A percentile compares a stretch with the other conserved stretches of the same genome.
Conservation (phyloP, 2,113 vertebrate species). For the Lophura nycthemera region DNA sequence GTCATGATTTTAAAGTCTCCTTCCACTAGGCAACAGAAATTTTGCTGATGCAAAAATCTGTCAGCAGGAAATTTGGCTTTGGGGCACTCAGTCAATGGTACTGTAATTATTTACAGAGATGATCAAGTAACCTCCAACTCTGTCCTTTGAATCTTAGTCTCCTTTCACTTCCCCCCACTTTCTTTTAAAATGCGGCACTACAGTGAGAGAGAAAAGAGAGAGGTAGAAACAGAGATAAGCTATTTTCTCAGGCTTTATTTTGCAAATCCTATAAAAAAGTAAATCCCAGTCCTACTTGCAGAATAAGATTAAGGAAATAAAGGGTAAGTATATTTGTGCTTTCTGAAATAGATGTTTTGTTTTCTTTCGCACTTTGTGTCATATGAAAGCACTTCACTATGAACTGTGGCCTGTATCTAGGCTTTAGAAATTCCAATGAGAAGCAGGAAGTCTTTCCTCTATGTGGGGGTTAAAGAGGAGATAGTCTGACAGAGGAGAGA, state of each 20-base stretch:
- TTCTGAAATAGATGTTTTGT: not conserved
- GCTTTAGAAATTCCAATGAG: not conserved
- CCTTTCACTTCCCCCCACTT: not conserved
- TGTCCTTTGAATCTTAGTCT: not conserved
- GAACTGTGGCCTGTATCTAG: not conserved
- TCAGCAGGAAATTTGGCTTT: constrained; percentile 24
- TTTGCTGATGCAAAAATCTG: not conserved
- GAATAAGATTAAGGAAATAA: not conserved
- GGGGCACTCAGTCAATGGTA: not conserved
- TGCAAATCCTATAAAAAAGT: not conserved
- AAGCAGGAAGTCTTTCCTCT: not conserved
- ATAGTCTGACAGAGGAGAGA: not conserved
- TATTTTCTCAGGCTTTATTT: not conserved
- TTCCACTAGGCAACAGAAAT: not conserved
- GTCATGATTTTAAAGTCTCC: not conserved
- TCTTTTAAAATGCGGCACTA: not conserved
- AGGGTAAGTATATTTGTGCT: not conserved
- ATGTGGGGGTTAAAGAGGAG: rapidly evolving
- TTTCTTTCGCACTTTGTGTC: not conserved
- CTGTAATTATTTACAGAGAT: constrained; percentile 37
- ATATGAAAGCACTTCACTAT: not conserved
- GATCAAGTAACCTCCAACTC: constrained; percentile 36
- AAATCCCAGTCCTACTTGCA: not conserved
- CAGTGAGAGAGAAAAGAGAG: not conserved
- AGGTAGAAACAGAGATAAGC: not conserved